Evolutionary conservation across 1,140 invertebrate genomes (phyloP).

Genomic region (Wiebesia pumilae): DNA sequence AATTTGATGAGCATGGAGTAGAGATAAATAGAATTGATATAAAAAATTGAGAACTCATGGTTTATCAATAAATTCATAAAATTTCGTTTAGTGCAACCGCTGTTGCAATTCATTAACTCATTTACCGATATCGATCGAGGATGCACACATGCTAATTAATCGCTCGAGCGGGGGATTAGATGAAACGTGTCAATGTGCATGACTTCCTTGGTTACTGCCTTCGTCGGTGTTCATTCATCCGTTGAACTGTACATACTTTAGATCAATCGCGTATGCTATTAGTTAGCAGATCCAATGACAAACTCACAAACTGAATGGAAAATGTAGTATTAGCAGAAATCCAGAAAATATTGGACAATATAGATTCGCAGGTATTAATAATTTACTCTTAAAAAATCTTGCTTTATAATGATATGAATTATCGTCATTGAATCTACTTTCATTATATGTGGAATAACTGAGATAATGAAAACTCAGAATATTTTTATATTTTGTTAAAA

Average conservation of each 20-base stretch:
- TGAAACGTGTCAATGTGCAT: constrained; percentile 51
- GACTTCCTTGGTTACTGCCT: neutral
- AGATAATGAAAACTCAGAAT: too few species aligned
- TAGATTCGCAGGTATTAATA: neutral
- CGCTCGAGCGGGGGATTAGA: constrained; percentile 52
- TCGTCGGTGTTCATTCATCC: neutral
- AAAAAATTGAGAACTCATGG: constrained; percentile 37
- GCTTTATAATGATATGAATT: neutral
- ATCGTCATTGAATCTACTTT: neutral
- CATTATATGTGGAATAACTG: too few species aligned
- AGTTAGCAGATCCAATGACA: neutral
- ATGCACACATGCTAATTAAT: constrained; percentile 34
- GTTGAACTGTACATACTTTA: neutral
- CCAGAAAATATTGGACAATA: neutral
- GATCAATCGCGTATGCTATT: constrained; percentile 43
- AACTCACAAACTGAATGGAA: neutral
- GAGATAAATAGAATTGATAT: constrained; percentile 31
- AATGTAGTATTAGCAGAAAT: neutral
- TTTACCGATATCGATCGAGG: constrained; percentile 42
- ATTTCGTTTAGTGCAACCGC: constrained; percentile 49
- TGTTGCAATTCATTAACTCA: constrained; percentile 48
- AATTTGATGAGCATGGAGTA: neutral
- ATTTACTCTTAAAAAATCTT: neutral
- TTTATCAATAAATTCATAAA: constrained; percentile 48
- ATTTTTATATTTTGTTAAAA: too few species aligned